These are phyloP conservation scores for Styela plicata DNA, from an alignment of 23 tunicate genomes.

Conservation along the genomic window DNA sequence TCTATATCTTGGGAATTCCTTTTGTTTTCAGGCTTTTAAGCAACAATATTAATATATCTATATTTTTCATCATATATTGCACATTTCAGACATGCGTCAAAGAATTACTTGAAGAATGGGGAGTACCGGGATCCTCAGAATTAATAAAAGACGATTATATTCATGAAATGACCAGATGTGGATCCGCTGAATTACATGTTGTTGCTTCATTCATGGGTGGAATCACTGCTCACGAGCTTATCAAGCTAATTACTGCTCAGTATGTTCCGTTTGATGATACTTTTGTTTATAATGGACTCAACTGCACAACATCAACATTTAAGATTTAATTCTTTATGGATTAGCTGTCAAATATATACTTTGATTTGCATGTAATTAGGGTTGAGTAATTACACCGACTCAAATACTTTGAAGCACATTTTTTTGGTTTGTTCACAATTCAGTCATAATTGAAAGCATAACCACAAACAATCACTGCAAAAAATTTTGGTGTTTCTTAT, in stretches of 20 bases:
- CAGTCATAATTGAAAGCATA: too few species aligned
- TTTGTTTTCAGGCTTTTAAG: too few species aligned
- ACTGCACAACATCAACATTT: slow-evolving; percentile 54
- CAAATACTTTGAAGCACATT: too few species aligned
- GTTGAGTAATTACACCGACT: too few species aligned
- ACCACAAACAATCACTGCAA: too few species aligned
- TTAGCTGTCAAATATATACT: background rate
- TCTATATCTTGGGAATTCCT: too few species aligned
- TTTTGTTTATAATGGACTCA: slow-evolving; percentile 79
- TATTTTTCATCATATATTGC: background rate
- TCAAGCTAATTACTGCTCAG: slow-evolving; percentile 80
- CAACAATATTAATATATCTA: background rate
- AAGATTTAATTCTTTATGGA: slow-evolving; percentile 30
- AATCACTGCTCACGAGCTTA: slow-evolving; percentile 87
- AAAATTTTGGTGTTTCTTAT: too few species aligned
- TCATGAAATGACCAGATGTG: slow-evolving; percentile 79
- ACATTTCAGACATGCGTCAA: slow-evolving; percentile 30
- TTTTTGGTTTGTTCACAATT: too few species aligned
- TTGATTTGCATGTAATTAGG: background rate
- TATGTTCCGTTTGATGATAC: slow-evolving; percentile 72
- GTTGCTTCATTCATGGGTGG: slow-evolving; percentile 97
- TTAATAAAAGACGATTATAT: slow-evolving; percentile 61
- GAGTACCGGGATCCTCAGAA: slow-evolving; percentile 68
- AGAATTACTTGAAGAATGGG: slow-evolving; percentile 64
- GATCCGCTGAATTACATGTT: slow-evolving; percentile 86